Evolutionary conservation across 2,797 vertebrate species (phyloP), one percentile per base, ranked within the genome.

Genomic region (Melanotaenia parkinsoni): DNA sequence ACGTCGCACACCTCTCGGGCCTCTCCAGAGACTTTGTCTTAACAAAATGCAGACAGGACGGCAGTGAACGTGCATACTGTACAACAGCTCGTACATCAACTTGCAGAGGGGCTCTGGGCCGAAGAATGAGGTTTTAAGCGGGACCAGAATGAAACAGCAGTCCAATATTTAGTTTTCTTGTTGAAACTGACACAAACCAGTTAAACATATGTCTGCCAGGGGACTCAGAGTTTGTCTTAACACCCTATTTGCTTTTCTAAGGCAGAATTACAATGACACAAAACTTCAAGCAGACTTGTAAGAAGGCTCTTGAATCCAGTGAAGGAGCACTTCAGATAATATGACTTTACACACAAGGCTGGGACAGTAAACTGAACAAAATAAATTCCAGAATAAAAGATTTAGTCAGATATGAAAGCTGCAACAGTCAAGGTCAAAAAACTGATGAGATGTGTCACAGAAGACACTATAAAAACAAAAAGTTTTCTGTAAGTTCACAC

Each of bases 31-130:
- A 43, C 40, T 18, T 5, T 33, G 66, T 57, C 86, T 83, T 92
- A 93, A 93, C 91, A 72, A 90, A 94, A 93, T 63, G 93, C 93
- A 93, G 93, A 89, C 87, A 72, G 78, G 71, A 73, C 74, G 56
- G 90, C 70, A 65, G 88, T 80, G 81, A 81, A 80, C 64, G 24
- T 20, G 59, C 79, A 79, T 82, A 89, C 91, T 81, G 80, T 67
- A 11, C 76, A 77, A 76, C 89, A 89, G 89, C 84, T 93, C 91
- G 50, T 93, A 88, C 91, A 90, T 94, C 92, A 94, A 53, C 58
- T 58, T 6, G 73, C 53, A 43, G 62, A 64, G 64, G 63, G 65
- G 66, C 77, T 73, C 53, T 67, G 72, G 63, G 63, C 74, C 70
- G 61, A 81, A 50, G 80, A 70, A 65, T 47, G 67, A 85, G 74